Evolutionary conservation across 2,113 vertebrate genomes (phyloP).

Genomic region (Aptenodytes patagonicus): DNA sequence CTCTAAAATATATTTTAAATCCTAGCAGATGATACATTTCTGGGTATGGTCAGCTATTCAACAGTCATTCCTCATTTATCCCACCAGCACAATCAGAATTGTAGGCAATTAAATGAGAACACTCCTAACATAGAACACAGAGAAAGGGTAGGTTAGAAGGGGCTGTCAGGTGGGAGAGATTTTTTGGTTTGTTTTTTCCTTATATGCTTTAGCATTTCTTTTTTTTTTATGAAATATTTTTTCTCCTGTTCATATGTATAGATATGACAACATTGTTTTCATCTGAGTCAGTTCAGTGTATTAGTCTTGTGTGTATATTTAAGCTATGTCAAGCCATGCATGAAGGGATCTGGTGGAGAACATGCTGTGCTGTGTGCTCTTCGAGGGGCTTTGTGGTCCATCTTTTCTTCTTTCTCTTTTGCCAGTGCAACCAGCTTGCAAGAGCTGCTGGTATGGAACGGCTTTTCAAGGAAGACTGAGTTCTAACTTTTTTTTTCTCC

Average conservation of each 20-base stretch:
- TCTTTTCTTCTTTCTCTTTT: not conserved
- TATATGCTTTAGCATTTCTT: not conserved
- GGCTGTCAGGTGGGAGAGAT: fast-evolving
- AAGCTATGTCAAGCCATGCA: not conserved
- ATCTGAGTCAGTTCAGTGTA: not conserved
- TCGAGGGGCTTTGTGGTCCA: not conserved
- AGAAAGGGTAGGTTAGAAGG: not conserved
- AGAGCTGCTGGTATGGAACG: not conserved
- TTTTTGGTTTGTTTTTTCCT: not conserved
- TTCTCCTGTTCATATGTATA: not conserved
- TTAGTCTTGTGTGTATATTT: not conserved
- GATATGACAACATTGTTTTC: not conserved
- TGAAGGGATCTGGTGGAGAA: not conserved
- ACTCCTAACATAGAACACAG: not conserved
- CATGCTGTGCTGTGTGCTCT: not conserved
- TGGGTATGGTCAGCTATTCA: not conserved
- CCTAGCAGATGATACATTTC: not conserved
- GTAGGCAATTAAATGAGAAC: not conserved
- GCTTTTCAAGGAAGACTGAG: not conserved
- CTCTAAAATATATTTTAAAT: not conserved
- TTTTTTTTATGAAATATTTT: not conserved
- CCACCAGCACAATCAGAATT: not conserved
- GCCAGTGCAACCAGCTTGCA: not conserved
- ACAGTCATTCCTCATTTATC: not conserved
- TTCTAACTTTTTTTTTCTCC: not conserved